Base-by-base conservation (phyloP, 2,888 invertebrate genomes). In the Stenotaenia linearis region DNA sequence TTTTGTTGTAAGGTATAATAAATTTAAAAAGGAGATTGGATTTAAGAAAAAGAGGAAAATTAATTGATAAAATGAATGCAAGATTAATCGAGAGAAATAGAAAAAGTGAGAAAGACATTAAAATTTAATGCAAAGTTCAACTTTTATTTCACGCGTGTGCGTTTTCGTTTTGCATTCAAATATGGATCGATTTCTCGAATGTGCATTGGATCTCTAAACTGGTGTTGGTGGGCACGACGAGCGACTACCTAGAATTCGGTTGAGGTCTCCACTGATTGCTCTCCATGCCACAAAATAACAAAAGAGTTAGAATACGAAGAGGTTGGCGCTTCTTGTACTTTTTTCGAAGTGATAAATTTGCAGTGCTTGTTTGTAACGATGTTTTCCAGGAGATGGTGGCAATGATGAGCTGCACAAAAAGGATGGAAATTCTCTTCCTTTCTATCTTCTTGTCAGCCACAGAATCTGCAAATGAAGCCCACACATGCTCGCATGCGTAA, bases 341-440 rank as follows among this genome's bases (percentile, higher is more conserved):
- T n/a, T 61, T 28, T 28, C 28, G 69, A 69, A 69, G 69, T 69
- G 69, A 69, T 69, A 69, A 69, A 69, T 69, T 69, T 69, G 69
- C 69, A 69, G 25, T n/a, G 69, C 69, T 69, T 69, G 69, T 69
- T 69, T 69, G 69, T 69, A 69, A 69, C 25, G 69, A 69, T 69
- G 69, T 69, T 69, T 69, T 69, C 69, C 69, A 18, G 69, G 28
- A 69, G 69, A 69, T 69, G 69, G 69, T 69, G 69, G 69, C 69
- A 69, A 69, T 69, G 69, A 69, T 69, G 69, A 69, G 69, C 69
- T 25, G 15, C 25, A 69, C 69, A 69, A 69, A 69, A 69, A 25
- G 69, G 69, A 69, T 69, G 69, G 69, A 69, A 69, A 10, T 69
- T 69, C 69, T 69, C 69, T 28, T 69, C 69, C 69, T 56, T 56